phyloP scores from a whole-genome alignment of 2,113 vertebrate species.

The Sclerurus mexicanus region DNA sequence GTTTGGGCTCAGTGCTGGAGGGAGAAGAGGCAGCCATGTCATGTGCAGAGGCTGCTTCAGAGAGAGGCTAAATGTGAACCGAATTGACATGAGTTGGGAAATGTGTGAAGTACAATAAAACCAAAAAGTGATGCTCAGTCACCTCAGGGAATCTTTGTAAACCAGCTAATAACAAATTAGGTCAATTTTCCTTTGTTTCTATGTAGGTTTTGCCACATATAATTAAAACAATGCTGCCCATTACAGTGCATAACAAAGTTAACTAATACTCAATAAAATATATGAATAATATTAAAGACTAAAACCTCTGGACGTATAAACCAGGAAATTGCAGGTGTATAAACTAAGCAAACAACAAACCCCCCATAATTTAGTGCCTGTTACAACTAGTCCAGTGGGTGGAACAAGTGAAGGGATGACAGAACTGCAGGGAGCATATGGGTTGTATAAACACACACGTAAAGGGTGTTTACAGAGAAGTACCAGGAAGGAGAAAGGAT shows the following conservation, averaged over 20 bases:
- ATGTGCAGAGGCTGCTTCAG: neutral
- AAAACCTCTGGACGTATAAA: neutral
- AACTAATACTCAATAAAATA: constrained; percentile 10
- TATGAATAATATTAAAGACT: constrained; percentile 39
- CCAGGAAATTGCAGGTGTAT: constrained; percentile 23
- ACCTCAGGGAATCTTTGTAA: neutral
- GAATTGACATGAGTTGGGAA: neutral
- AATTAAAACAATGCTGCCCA: neutral
- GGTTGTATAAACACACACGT: neutral
- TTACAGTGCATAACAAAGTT: neutral
- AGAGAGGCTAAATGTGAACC: neutral
- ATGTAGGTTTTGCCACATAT: neutral
- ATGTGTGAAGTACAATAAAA: neutral
- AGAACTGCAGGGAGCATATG: neutral
- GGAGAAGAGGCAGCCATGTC: neutral
- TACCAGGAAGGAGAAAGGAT: neutral
- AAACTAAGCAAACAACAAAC: constrained; percentile 23
- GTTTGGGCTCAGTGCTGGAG: neutral
- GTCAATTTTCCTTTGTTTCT: constrained; percentile 31
- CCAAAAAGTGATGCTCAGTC: neutral
- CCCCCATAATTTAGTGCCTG: neutral
- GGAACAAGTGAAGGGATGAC: neutral
- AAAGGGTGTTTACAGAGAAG: neutral
- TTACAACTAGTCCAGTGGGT: neutral
- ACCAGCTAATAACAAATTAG: neutral